Base-by-base conservation (phyloP, 2,888 invertebrate genomes). In the Lymantria dispar region DNA sequence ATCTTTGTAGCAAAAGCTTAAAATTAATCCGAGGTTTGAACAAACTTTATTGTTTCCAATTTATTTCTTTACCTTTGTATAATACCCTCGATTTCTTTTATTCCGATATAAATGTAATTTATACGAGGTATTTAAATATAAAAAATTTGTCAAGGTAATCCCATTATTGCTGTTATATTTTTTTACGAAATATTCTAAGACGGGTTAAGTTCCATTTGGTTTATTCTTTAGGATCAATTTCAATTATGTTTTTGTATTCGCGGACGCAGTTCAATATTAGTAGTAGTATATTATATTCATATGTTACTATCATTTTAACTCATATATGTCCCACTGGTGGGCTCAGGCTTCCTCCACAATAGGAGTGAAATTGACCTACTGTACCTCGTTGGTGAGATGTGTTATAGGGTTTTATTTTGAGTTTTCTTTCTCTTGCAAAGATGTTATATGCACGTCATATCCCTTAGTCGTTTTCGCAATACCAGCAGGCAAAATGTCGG, bases 21-120 rank as follows among this genome's bases (percentile, higher is more conserved):
- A 50, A 49, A 45, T 52, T 52, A 42, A 56, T 57, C 13, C 13
- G 13, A 38, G 38, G 36, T 49, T 39, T 55, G 45, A 39, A 56
- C 46, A 13, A 62, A 70, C 61, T 74, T 70, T 71, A 72, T 70
- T 68, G 66, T 69, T 62, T 65, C 62, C 64, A 71, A 70, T 73
- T 22, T 70, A 64, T 62, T 60, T 62, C 54, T 59, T 62, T 56
- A 59, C 54, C 52, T 50, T 54, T 43, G 45, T 50, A 52, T 52
- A 52, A 52, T 51, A 52, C 54, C 47, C 45, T 37, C 33, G 45
- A 56, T 56, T 49, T 48, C 56, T 39, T 39, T 52, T 48, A 41
- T 15, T 36, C 14, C 36, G 44, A n/a, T 12, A 52, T 11, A 54
- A 53, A 43, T 29, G 49, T 12, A 49, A 58, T 48, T 58, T 52